Evolutionary conservation across 2,797 vertebrate species (phyloP).

Genomic region (Sebastes itinus): DNA sequence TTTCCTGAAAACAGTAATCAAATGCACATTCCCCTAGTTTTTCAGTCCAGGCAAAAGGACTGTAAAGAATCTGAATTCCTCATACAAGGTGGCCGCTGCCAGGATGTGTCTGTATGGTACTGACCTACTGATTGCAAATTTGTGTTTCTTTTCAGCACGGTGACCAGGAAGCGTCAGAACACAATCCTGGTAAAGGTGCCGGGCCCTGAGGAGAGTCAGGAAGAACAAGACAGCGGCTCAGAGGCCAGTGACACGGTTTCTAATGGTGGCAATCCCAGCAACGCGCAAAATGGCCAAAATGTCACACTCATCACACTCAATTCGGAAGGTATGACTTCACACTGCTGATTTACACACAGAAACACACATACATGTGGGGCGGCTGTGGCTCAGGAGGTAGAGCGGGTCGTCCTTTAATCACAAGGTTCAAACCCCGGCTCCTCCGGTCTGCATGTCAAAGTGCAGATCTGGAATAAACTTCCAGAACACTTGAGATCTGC

Average conservation of each 20-base stretch:
- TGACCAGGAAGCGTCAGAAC: conserved; percentile 92
- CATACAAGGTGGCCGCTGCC: background rate
- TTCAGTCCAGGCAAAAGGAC: background rate
- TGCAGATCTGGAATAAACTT: background rate
- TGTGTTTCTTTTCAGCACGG: conserved; percentile 80
- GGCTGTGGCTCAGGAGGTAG: background rate
- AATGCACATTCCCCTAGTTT: background rate
- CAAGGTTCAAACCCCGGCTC: background rate
- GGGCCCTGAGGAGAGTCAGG: conserved; percentile 92
- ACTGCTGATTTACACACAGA: background rate
- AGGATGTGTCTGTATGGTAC: background rate
- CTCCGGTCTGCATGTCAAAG: background rate
- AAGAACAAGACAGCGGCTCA: conserved; percentile 95
- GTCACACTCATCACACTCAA: conserved; percentile 98
- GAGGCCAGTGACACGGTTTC: conserved; percentile 96
- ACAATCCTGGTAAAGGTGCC: conserved; percentile 98
- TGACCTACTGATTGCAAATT: background rate
- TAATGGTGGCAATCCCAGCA: conserved; percentile 87
- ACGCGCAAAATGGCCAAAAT: conserved; percentile 89
- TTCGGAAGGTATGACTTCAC: conserved; percentile 88
- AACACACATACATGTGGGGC: background rate
- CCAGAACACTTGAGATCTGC: no score
- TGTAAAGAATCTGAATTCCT: background rate
- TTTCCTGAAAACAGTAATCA: background rate
- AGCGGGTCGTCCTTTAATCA: background rate